Evolutionary conservation across 2,113 vertebrate species (phyloP).

Genomic region (Desmodus rotundus): DNA sequence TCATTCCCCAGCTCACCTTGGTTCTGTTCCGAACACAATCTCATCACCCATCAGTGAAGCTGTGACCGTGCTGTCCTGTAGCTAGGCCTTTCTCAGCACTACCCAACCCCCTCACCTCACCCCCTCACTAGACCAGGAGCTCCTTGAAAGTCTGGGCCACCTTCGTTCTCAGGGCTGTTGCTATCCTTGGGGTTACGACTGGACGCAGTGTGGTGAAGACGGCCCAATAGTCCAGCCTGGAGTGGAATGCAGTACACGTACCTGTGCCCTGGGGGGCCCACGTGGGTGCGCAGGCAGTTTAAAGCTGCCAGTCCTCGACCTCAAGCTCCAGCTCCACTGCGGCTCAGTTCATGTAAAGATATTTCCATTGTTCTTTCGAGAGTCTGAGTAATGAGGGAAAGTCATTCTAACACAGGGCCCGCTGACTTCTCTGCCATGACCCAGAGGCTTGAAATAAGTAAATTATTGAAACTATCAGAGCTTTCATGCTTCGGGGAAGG

Average conservation of each 20-base stretch:
- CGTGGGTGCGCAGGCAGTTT: background rate
- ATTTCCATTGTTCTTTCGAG: background rate
- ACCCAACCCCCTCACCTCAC: rapidly evolving
- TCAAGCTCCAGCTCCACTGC: conserved; percentile 11
- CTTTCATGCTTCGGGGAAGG: conserved; percentile 14
- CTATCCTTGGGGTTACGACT: background rate
- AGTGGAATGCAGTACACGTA: rapidly evolving
- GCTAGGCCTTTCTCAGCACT: background rate
- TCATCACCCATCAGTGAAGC: background rate
- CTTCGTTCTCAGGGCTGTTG: rapidly evolving
- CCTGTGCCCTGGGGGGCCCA: background rate
- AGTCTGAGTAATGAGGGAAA: conserved; percentile 67
- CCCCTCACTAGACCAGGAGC: rapidly evolving
- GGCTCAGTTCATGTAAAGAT: background rate
- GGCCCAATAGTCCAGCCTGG: background rate
- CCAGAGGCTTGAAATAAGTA: conserved; percentile 70
- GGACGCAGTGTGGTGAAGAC: rapidly evolving
- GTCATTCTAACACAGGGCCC: conserved; percentile 48
- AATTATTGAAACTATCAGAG: conserved; percentile 59
- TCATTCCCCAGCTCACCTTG: background rate
- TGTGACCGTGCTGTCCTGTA: rapidly evolving
- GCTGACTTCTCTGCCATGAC: conserved; percentile 58
- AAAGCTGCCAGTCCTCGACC: background rate
- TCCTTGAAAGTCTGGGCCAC: background rate
- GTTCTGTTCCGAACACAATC: background rate